A percentile compares a stretch with the other conserved stretches of the same genome.
These are phyloP conservation scores for Zapornia atra DNA, from an alignment of 2,113 vertebrate species.

Conservation along the genomic window DNA sequence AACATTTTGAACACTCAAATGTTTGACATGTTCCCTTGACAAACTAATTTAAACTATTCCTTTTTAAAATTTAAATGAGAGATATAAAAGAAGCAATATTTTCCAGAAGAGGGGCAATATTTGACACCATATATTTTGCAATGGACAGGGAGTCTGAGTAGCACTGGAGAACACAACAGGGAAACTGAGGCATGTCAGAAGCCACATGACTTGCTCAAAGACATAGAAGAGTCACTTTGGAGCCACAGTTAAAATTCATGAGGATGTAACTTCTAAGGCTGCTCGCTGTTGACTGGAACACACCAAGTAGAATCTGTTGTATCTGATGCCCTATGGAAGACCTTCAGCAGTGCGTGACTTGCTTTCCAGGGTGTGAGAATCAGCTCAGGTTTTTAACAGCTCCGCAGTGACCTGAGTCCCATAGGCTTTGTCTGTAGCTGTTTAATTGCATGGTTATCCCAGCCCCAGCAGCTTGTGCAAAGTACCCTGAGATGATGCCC, in stretches of 20 bases:
- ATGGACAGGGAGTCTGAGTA: neutral
- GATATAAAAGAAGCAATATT: neutral
- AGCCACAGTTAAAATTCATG: neutral
- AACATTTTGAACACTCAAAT: neutral
- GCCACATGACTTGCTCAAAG: neutral
- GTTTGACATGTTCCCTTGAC: neutral
- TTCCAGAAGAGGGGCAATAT: neutral
- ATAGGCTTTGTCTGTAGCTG: neutral
- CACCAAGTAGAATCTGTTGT: neutral
- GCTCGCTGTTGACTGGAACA: neutral
- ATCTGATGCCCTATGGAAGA: neutral
- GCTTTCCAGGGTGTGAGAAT: neutral
- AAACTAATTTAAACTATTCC: neutral
- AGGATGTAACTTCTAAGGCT: neutral
- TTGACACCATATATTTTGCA: neutral
- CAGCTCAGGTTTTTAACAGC: neutral
- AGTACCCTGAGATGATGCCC: neutral
- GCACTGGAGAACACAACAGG: neutral
- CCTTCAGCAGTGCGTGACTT: neutral
- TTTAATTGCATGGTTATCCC: neutral
- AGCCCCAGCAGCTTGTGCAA: neutral
- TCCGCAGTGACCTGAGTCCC: rapidly evolving
- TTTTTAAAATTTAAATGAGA: neutral
- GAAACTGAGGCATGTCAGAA: neutral
- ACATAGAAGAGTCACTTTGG: neutral